phyloP scores from a whole-genome alignment of 1,140 invertebrate species.

The Monomorium pharaonis region DNA sequence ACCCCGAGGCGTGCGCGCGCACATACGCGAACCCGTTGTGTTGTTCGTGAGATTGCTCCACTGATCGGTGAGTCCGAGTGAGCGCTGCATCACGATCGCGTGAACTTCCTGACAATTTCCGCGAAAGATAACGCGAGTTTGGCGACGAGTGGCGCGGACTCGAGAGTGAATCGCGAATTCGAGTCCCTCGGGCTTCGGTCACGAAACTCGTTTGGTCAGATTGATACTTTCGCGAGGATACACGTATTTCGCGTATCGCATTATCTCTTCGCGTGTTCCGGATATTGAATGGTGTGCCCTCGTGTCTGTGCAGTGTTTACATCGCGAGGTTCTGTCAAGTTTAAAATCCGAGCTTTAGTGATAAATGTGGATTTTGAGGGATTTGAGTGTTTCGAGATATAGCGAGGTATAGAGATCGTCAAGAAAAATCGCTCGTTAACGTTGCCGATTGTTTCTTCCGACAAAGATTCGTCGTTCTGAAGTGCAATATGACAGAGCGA shows the following conservation, averaged over 20 bases:
- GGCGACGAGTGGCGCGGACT: slow-evolving; percentile 74
- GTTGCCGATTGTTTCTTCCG: neutral
- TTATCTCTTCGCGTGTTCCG: neutral
- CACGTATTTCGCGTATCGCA: neutral
- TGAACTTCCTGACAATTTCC: slow-evolving; percentile 38
- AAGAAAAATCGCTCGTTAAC: neutral
- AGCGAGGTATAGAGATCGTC: neutral
- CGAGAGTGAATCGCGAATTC: slow-evolving; percentile 9
- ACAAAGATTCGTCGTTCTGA: neutral
- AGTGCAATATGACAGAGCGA: slow-evolving; percentile 16
- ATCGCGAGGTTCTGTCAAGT: neutral
- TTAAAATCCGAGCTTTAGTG: neutral
- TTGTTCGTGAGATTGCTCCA: slow-evolving; percentile 28
- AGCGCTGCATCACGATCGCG: slow-evolving; percentile 36
- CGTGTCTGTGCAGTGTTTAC: slow-evolving; percentile 43
- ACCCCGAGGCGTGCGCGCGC: neutral
- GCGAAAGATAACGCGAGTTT: slow-evolving; percentile 46
- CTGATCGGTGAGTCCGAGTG: slow-evolving; percentile 13
- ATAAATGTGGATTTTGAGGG: slow-evolving; percentile 40
- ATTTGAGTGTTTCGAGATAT: neutral
- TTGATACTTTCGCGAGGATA: slow-evolving; percentile 5
- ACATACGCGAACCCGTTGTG: slow-evolving; percentile 19
- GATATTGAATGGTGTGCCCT: neutral
- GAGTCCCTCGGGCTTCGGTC: neutral
- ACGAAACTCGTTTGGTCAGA: slow-evolving; percentile 22